A percentile compares a stretch with the other conserved stretches of the same genome.
These are phyloP conservation scores for Brachionus asplanchnoidis DNA, from an alignment of 1,140 invertebrate species.

Conservation along the genomic window DNA sequence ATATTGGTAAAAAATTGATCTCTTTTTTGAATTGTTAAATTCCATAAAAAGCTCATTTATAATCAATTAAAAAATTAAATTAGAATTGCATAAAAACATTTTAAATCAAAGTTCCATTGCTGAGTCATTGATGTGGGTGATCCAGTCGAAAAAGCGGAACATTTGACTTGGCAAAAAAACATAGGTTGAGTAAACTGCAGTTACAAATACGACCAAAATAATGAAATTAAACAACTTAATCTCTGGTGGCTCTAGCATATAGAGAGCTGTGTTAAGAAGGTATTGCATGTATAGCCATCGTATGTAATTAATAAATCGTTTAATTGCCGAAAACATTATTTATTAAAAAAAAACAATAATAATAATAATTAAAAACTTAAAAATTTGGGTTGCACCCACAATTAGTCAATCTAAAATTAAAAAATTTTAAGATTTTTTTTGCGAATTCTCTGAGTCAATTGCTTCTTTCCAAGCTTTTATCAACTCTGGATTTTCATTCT, in stretches of 20 bases:
- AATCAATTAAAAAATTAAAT: not conserved
- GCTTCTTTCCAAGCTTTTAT: slow-evolving; percentile 20
- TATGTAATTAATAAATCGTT: slow-evolving; percentile 36
- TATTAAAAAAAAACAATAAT: not conserved
- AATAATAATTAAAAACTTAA: slow-evolving; percentile 2
- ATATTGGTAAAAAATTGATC: not conserved
- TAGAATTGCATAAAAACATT: not conserved
- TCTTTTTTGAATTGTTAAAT: not conserved
- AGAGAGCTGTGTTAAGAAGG: slow-evolving; percentile 37
- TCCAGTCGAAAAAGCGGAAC: not conserved
- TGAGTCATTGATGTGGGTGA: not conserved
- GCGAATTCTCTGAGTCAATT: not conserved
- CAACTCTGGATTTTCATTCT: slow-evolving; percentile 37
- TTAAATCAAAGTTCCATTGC: not conserved
- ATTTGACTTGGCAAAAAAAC: slow-evolving; percentile 41
- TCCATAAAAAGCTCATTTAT: not conserved
- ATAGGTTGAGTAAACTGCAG: slow-evolving; percentile 24
- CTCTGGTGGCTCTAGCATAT: slow-evolving; percentile 38
- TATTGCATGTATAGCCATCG: slow-evolving; percentile 41
- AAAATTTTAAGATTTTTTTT: slow-evolving; percentile 3
- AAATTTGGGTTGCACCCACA: not conserved
- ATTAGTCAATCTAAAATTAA: not conserved
- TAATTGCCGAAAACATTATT: slow-evolving; percentile 14
- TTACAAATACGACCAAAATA: not conserved
- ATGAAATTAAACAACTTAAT: slow-evolving; percentile 24